Evolutionary conservation across 2,113 vertebrate species (phyloP), one percentile per base, ranked within the genome.

Genomic region (Hyperoodon ampullatus): DNA sequence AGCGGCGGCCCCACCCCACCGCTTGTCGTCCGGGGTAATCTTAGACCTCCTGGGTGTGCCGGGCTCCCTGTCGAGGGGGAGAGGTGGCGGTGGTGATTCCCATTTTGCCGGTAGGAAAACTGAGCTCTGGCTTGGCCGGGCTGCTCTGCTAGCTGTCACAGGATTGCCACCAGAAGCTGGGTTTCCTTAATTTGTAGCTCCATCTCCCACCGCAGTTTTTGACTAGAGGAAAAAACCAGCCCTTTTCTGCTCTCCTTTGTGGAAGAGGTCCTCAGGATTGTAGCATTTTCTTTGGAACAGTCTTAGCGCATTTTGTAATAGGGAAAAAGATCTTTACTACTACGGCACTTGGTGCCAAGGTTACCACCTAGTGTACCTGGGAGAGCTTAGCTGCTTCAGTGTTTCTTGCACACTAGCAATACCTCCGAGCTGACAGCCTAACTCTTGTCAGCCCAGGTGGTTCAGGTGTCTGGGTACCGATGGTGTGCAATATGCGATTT

Each of bases 51-150:
- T 1, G 80, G 91, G 84, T 42, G 91, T 92, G 88, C 74, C 35
- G 21, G 78, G 18, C 66, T 61, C 93, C 24, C 53, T 8, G 75
- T 42, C 13, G 5, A 8, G 13, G 92, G 33, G 68, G 23, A 5
- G 19, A 77, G 90, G 16, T 24, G 70, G 50, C 35, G 4, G 42
- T 23, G 18, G 83, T 5, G 84, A 50, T 81, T 93, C 94, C 97
- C 97, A 81, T 94, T 96, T 87, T 71, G 85, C 82, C 1, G 53
- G 14, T n/a, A 9, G 91, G 72, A 89, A 96, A 50, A 91, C 94
- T 96, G 97, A 97, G 88, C 55, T 63, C 81, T 15, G 77, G 23
- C 28, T 47, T 5, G 81, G 18, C 16, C 0, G 3, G 42, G 68
- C 39, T 50, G 86, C 83, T 28, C 28, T 2, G 65, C 7, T 13